Base-by-base conservation (phyloP, 1,140 invertebrate species). In the Neodiprion virginianus region DNA sequence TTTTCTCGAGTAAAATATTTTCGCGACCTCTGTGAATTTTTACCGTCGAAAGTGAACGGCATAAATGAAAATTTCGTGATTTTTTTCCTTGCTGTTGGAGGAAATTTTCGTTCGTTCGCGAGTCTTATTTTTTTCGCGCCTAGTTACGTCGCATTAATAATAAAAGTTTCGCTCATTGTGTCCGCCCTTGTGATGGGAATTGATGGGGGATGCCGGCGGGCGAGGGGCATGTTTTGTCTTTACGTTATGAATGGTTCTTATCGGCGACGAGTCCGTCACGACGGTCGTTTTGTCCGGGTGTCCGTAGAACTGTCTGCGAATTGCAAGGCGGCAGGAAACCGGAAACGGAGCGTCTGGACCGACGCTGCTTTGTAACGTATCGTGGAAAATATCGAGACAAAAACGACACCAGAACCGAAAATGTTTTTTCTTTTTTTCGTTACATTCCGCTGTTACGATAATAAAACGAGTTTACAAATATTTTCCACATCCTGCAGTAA, bases 251-350 rank as follows among this genome's bases (percentile, higher is more conserved):
- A 88, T 87, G 83, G 80, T 72, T 85, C 86, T 88, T 88, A 88
- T 88, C 87, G 86, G 81, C 65, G 72, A 78, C 79, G 81, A 85
- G 86, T 86, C 86, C 86, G 82, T 88, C 86, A 88, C 83, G 79
- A 49, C 65, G 75, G 74, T 76, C 77, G 82, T 84, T 85, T 84
- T 85, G 83, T 84, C 79, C 80, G 72, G 70, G 67, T 76, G 80
- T 79, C 81, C 80, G 79, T 73, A 77, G 76, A 81, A 79, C 84
- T 84, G 83, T 85, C 83, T 77, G 82, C 79, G 81, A 85, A 86
- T 87, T 86, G 84, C 84, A 83, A 86, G 82, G 82, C 83, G 84
- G 83, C 85, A 88, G 86, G 85, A 88, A 88, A 82, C 81, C 82
- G 82, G 83, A 84, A 83, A 84, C 81, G 74, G 65, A 84, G 72